A percentile compares a stretch with the other conserved stretches of the same genome.
phyloP scores from a whole-genome alignment of 2,113 vertebrate genomes.

The Todiramphus chloris region DNA sequence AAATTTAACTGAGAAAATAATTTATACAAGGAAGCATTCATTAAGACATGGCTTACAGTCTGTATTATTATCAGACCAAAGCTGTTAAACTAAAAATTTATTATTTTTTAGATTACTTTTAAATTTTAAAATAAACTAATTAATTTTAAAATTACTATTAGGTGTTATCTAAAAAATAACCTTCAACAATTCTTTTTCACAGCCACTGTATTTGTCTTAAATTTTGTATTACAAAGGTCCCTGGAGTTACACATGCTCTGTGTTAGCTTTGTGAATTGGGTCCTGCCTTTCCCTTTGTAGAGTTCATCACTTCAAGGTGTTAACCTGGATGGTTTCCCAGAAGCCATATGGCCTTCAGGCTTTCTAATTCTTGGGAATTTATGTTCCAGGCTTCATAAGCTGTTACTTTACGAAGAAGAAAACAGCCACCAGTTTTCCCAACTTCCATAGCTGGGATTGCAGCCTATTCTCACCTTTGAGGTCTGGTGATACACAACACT shows the following conservation, averaged over 20 bases:
- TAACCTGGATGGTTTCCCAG: constrained; percentile 50
- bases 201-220: background rate
- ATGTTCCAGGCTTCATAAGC: background rate
- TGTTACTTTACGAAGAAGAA: background rate
- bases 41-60: background rate
- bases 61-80: constrained; percentile 8
- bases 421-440: background rate
- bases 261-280: constrained; percentile 5
- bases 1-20: constrained; percentile 35
- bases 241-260: constrained; percentile 25
- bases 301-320: constrained; percentile 42
- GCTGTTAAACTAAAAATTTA: background rate
- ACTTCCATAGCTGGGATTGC: background rate
- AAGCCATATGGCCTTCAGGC: constrained; percentile 31
- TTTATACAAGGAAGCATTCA: constrained; percentile 33
- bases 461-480: background rate
- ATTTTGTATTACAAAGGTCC: background rate
- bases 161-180: constrained; percentile 34
- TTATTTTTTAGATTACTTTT: background rate
- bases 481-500: background rate
- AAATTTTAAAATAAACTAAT: too few relatives aligned
- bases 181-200: constrained; percentile 2
- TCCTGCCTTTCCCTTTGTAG: constrained; percentile 20
- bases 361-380: background rate
- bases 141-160: background rate